Percentiles rank a stretch among this genome's conserved stretches.
phyloP scores from a whole-genome alignment of 1,140 invertebrate species.

The Cecropterus lyciades region DNA sequence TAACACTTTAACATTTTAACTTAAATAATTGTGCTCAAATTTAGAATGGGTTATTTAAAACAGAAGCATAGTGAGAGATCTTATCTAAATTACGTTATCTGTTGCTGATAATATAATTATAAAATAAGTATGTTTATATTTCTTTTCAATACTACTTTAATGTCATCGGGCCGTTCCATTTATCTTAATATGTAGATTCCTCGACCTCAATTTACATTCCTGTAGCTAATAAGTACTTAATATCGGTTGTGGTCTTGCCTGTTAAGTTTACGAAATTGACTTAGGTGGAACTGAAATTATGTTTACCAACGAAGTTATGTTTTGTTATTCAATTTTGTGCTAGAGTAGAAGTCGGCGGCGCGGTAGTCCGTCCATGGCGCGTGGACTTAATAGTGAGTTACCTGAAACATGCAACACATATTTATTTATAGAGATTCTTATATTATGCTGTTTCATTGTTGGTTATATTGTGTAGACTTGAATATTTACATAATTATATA shows the following conservation, averaged over 20 bases:
- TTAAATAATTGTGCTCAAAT: conserved; percentile 15
- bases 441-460: conserved; percentile 77
- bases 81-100: not conserved
- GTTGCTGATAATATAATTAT: not conserved
- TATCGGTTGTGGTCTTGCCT: conserved; percentile 86
- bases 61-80: not conserved
- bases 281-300: conserved; percentile 81
- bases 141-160: conserved; percentile 8
- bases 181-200: conserved; percentile 43
- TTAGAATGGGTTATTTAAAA: not conserved
- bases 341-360: conserved; percentile 57
- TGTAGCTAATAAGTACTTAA: conserved; percentile 84
- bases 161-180: conserved; percentile 53
- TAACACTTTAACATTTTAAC: conserved; percentile 12
- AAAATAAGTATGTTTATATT: conserved; percentile 4
- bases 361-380: conserved; percentile 61
- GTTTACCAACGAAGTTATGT: conserved; percentile 84
- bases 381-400: conserved; percentile 75
- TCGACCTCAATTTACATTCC: conserved; percentile 78
- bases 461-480: conserved; percentile 64
- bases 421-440: conserved; percentile 80
- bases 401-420: conserved; percentile 76
- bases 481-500: conserved; percentile 52
- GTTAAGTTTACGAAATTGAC: conserved; percentile 81
- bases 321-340: conserved; percentile 69